phyloP scores from a whole-genome alignment of 1,140 invertebrate species.

The Diorhabda sublineata region DNA sequence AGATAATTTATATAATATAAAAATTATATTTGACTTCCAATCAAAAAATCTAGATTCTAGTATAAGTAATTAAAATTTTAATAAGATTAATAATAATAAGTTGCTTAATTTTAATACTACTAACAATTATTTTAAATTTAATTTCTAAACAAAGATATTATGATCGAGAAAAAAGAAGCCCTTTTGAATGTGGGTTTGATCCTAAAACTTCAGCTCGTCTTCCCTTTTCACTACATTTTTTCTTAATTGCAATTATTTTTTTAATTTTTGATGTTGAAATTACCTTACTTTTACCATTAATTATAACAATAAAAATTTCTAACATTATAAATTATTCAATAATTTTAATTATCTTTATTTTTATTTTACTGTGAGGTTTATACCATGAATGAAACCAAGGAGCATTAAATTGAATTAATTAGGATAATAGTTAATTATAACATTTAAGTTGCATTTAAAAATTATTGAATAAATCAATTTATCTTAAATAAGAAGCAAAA shows the following conservation, averaged over 20 bases:
- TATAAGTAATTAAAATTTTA: no score
- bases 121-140: no score
- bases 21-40: conserved; percentile 51
- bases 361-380: conserved; percentile 54
- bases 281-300: conserved; percentile 34
- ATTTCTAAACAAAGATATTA: no score
- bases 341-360: conserved; percentile 49
- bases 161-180: no score
- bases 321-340: conserved; percentile 44
- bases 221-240: no score
- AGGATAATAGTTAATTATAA: conserved; percentile 60
- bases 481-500: conserved; percentile 54
- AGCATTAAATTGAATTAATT: conserved; percentile 54
- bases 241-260: no score
- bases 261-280: conserved; percentile 25
- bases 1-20: conserved; percentile 62
- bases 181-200: no score
- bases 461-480: conserved; percentile 52
- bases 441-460: conserved; percentile 61
- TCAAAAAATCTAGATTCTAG: conserved; percentile 47
- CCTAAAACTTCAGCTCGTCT: no score
- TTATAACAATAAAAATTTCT: conserved; percentile 41
- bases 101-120: no score
- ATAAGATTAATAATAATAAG: no score
- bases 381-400: conserved; percentile 62